These are phyloP conservation scores for Melitaea cinxia DNA, from an alignment of 1,140 invertebrate genomes.

Conservation along the genomic window DNA sequence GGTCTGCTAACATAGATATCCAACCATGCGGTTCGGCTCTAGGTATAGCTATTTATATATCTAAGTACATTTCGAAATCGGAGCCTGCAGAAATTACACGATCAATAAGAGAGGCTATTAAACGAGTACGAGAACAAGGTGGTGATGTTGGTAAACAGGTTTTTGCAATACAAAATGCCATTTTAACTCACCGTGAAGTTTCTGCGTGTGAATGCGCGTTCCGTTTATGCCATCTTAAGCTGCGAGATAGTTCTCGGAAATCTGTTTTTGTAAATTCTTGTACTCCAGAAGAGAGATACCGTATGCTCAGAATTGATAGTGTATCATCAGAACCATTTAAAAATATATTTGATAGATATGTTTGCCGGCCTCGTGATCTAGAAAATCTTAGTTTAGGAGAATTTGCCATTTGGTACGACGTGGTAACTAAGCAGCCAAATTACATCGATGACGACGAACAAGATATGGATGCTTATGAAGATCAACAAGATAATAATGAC, in stretches of 20 bases:
- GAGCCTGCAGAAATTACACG: constrained; percentile 50
- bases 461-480: neutral
- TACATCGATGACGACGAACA: neutral
- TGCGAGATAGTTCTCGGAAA: constrained; percentile 38
- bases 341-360: constrained; percentile 31
- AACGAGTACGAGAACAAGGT: neutral
- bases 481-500: neutral
- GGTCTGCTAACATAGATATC: constrained; percentile 35
- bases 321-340: constrained; percentile 29
- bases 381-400: constrained; percentile 39
- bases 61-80: constrained; percentile 63
- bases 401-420: constrained; percentile 27
- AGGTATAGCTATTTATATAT: constrained; percentile 52
- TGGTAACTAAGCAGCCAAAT: neutral
- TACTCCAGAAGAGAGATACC: constrained; percentile 33
- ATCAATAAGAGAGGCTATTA: constrained; percentile 36
- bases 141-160: neutral
- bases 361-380: constrained; percentile 11
- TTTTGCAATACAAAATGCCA: constrained; percentile 15
- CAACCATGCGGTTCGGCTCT: constrained; percentile 30
- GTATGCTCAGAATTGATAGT: constrained; percentile 36
- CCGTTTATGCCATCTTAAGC: constrained; percentile 34
- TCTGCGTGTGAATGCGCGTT: constrained; percentile 38
- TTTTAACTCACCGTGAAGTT: constrained; percentile 34
- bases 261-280: constrained; percentile 45